Base-by-base conservation (phyloP, 1,140 invertebrate genomes). In the Druon quercuslanigerum region DNA sequence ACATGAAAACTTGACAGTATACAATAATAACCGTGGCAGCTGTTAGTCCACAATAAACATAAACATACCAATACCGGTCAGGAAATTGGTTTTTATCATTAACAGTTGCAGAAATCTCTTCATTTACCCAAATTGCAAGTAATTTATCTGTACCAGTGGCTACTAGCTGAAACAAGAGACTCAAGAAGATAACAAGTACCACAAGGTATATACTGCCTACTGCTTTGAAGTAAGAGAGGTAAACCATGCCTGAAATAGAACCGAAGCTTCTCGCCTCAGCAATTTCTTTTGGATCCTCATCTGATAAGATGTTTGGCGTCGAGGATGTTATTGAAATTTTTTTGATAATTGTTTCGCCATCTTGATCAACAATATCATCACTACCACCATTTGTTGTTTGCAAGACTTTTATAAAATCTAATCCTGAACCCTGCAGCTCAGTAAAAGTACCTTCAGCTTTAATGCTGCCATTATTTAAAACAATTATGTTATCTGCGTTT, bases 121-220 rank as follows among this genome's bases (percentile, higher is more conserved):
- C 1, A 46, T 46, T 46, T 8, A 88, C 85, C 94, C 94, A 95
- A 84, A 92, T 94, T 7, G 93, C 92, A 5, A 95, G 88, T 87
- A 94, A 95, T 84, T 94, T 94, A 82, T 95, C 94, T 16, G 92
- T 92, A n/a, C 92, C 92, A 33, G 93, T 94, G 17, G 92, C 92
- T 40, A 93, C 84, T 16, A 93, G 78, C 86, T 95, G 94, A 12
- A 92, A 92, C 1, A 92, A 77, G 12, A 92, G 56, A 73, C 93
- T 93, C 1, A 94, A 84, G 14, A 91, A 3, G 6, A 91, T 50
- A 85, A 95, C 91, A 6, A 86, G 57, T 9, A 93, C 89, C 9
- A 93, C 77, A 13, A 92, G 79, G 33, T 89, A 87, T 17, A 91
- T 88, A 3, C 92, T 93, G 54, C 90, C 90, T 50, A 93, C 92